A percentile compares a stretch with the other conserved stretches of the same genome.
Conservation (phyloP, 2,888 invertebrate genomes). For the Melangyna quadrimaculata region DNA sequence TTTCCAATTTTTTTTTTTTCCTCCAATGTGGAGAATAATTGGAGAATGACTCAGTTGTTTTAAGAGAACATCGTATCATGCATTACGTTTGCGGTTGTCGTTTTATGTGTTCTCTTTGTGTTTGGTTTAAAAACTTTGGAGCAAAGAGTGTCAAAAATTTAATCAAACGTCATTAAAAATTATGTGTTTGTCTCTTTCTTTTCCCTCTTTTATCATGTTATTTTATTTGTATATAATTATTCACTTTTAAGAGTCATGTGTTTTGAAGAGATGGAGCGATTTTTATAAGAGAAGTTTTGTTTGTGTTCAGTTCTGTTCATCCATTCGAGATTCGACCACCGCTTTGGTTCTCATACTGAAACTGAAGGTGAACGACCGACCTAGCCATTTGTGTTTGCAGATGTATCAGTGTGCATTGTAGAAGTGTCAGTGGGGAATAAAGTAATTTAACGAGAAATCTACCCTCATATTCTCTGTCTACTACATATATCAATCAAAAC, state of each 20-base stretch:
- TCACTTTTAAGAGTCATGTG: background rate
- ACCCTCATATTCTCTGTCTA: background rate
- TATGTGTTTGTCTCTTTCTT: background rate
- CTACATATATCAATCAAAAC: background rate
- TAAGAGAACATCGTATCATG: constrained; percentile 29
- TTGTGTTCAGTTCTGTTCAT: constrained; percentile 57
- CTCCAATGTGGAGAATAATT: background rate
- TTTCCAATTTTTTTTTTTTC: constrained; percentile 32
- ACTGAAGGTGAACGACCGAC: constrained; percentile 81
- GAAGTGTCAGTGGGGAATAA: background rate
- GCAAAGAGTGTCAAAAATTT: background rate
- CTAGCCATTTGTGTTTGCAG: constrained; percentile 79
- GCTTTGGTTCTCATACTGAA: constrained; percentile 62
- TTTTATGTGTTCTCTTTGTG: background rate
- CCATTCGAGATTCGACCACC: constrained; percentile 38
- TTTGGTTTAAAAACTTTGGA: background rate
- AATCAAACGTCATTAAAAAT: constrained; percentile 12
- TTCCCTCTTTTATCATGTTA: background rate
- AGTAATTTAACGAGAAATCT: constrained; percentile 51
- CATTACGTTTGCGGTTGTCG: background rate
- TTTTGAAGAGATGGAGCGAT: no score
- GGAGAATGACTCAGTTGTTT: constrained; percentile 20
- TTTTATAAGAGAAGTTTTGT: background rate
- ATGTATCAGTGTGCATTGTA: constrained; percentile 22
- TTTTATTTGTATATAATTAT: background rate